Conservation (phyloP, 2,113 vertebrate genomes). For the Periophthalmodon schlosseri region DNA sequence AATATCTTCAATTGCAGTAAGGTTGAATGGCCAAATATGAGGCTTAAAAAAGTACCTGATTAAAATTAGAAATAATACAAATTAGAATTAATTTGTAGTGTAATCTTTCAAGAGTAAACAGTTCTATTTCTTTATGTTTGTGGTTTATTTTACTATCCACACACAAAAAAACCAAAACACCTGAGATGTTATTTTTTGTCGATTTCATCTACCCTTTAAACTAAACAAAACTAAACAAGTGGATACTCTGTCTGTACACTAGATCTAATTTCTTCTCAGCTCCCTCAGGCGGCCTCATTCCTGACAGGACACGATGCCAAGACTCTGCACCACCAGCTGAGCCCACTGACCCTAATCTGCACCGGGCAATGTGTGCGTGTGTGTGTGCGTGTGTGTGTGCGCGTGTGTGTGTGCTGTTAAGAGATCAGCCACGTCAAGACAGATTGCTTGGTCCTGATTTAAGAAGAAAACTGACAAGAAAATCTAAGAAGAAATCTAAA, state of each 20-base stretch:
- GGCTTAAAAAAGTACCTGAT: too few species aligned
- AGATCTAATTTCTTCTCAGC: conserved; percentile 3
- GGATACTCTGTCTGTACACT: not conserved
- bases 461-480: not conserved
- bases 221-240: not conserved
- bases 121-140: not conserved
- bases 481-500: conserved; percentile 14
- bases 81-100: too few species aligned
- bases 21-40: too few species aligned
- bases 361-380: not conserved
- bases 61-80: too few species aligned
- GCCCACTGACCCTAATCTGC: conserved; percentile 51
- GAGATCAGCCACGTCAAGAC: not conserved
- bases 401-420: conserved; percentile 16
- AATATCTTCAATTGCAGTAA: too few species aligned
- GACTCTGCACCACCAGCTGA: conserved; percentile 47
- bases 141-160: not conserved
- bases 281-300: conserved; percentile 17
- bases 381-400: conserved; percentile 8
- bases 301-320: conserved; percentile 36
- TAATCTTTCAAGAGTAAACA: not conserved
- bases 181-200: not conserved
- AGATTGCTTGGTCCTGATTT: not conserved
- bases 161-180: not conserved
- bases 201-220: too few species aligned